Evolutionary conservation across 2,888 invertebrate species (phyloP), one percentile per base, ranked within the genome.

Genomic region (Tholera decimalis): DNA sequence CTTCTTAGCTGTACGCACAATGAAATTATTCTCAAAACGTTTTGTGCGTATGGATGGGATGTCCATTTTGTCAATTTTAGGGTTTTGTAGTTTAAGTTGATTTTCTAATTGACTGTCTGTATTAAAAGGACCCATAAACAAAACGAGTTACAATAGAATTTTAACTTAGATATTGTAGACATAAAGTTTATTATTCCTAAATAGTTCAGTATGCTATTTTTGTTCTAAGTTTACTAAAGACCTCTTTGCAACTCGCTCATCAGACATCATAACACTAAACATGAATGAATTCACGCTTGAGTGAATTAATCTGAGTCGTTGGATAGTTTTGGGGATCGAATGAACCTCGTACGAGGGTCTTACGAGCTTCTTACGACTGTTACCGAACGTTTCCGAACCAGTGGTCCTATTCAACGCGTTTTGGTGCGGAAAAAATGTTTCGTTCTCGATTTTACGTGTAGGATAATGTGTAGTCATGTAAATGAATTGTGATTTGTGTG

Each of bases 331-430:
- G 49, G 39, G 43, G 20, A 50, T 26, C 60, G 55, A 61, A 77
- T 73, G 74, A 61, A 51, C 53, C 46, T 55, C n/a, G 11, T 35
- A 18, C 44, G 13, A 28, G 6, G 6, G 28, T 47, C 28, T 28
- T 47, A 28, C 47, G 47, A 47, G 18, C 28, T 28, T 20, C 30
- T 28, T 47, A 61, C 44, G 51, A 46, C 28, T 47, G 64, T 59
- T 46, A 33, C 43, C 53, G 53, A 30, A 59, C 26, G 49, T 68
- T 80, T 78, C 65, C 73, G 7, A 39, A 5, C 47, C 81, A 51
- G 22, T 78, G 77, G 37, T 8, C 49, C 33, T n/a, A 35, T 43
- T 37, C 37, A 13, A 22, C 20, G 33, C 4, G 24, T 41, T 28
- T 35, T 20, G 54, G 30, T 49, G 33, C 4, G 60, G 28, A 77